Evolutionary conservation across 2,113 vertebrate species (phyloP).

Genomic region (Oncorhynchus nerka): DNA sequence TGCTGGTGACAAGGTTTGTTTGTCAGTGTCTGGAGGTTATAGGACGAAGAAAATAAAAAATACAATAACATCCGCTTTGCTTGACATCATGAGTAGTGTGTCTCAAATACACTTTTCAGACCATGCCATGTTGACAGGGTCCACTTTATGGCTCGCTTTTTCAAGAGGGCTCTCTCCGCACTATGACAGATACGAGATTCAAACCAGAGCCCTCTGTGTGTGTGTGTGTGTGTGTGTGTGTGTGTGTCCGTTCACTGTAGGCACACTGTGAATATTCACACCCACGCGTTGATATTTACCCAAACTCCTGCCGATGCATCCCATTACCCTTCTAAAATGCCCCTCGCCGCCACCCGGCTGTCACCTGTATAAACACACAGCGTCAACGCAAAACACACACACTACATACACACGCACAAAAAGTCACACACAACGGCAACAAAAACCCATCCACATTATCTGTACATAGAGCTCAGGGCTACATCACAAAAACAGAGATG

Average conservation of each 20-base stretch:
- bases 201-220: background rate
- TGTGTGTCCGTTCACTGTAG: background rate
- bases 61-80: background rate
- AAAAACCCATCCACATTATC: background rate
- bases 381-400: background rate
- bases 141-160: background rate
- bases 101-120: background rate
- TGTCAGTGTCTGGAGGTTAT: no score
- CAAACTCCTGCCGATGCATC: background rate
- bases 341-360: background rate
- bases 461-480: background rate
- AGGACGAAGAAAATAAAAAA: no score
- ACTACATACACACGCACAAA: background rate
- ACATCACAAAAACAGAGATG: no score
- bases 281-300: constrained; percentile 1
- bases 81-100: background rate
- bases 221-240: background rate
- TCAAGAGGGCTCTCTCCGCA: background rate
- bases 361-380: constrained; percentile 4
- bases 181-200: background rate
- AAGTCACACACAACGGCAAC: background rate
- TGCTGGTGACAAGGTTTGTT: no score
- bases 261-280: constrained; percentile 6
- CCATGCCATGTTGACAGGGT: no score
- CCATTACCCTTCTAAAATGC: background rate